Base-by-base conservation (phyloP, 2,797 vertebrate genomes). In the Dryobates pubescens region DNA sequence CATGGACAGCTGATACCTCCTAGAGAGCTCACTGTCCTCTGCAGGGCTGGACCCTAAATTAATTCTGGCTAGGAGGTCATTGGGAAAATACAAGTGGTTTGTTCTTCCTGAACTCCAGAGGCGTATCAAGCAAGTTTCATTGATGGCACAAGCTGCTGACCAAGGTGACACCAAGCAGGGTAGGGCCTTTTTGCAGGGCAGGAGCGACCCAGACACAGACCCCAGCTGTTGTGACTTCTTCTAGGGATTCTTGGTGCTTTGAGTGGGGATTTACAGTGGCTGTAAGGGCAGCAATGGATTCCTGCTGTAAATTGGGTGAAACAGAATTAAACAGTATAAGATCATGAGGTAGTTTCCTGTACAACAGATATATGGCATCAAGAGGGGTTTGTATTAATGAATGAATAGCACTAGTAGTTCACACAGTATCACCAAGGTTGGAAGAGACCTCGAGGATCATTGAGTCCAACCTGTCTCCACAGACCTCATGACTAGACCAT, bases 231-330 rank as follows among this genome's bases (percentile, higher is more conserved):
- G 9, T 18, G 61, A 3, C 20, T 30, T 15, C 30, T 32, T 5
- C 20, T 18, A 10, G n/a, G 53, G 41, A 3, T 27, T 61, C 10
- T 5, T 4, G 29, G 24, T 24, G n/a, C 23, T 80, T 24, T 16
- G 30, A 15, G 62, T 0, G 6, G n/a, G 27, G 18, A 16, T 27
- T 68, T 26, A 1, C 3, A 0, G 13, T 5, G 12, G 9, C 34
- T 69, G 36, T 34, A 27, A 43, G 27, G 45, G 8, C 34, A 72
- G 27, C 1, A 2, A 22, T 56, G 79, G 24, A 59, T 41, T 65
- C 20, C 45, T 15, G 29, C 2, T 36, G 10, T 9, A 27, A 70
- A 74, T 17, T 13, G n/a, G 43, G 12, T 29, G 82, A 92, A 80
- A 77, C 65, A 63, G 34, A 14, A 27, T 56, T 26, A n/a, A 76